Conservation (phyloP, 2,888 invertebrate species). For the Plemyria rubiginata region DNA sequence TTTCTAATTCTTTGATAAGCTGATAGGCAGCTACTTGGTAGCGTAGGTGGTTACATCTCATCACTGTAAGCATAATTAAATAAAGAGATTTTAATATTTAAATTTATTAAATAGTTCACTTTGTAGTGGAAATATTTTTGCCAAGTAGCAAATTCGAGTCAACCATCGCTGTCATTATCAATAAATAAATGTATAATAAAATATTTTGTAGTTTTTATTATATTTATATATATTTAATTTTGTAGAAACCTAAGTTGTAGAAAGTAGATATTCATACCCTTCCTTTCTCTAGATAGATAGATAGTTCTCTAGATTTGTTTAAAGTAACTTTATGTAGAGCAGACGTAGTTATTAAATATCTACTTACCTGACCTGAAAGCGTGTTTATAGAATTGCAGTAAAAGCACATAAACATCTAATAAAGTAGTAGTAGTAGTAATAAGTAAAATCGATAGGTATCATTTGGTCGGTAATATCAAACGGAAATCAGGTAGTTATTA, state of each 20-base stretch:
- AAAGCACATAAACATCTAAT: too few species aligned
- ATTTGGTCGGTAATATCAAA: conserved; percentile 2
- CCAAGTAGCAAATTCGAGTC: conserved; percentile 83
- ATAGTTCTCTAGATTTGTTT: too few species aligned
- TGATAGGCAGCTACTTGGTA: conserved; percentile 78
- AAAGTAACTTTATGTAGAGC: conserved; percentile 2
- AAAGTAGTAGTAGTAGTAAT: too few species aligned
- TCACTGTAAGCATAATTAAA: conserved; percentile 71
- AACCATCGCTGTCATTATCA: conserved; percentile 84
- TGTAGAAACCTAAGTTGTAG: conserved; percentile 1
- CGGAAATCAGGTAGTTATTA: conserved; percentile 29
- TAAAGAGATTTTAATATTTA: conserved; percentile 83
- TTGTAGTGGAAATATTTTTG: conserved; percentile 83
- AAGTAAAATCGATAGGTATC: too few species aligned
- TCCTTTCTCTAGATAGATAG: neutral
- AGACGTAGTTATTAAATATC: neutral
- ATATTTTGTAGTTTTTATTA: conserved; percentile 60
- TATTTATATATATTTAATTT: neutral
- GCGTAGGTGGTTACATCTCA: conserved; percentile 74
- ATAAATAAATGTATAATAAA: conserved; percentile 85
- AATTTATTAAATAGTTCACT: conserved; percentile 77
- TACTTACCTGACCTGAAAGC: neutral
- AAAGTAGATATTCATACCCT: neutral
- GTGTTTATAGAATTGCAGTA: neutral
- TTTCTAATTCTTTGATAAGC: conserved; percentile 72